Conservation (phyloP, 2,888 invertebrate species). For the Atrina japonica region DNA sequence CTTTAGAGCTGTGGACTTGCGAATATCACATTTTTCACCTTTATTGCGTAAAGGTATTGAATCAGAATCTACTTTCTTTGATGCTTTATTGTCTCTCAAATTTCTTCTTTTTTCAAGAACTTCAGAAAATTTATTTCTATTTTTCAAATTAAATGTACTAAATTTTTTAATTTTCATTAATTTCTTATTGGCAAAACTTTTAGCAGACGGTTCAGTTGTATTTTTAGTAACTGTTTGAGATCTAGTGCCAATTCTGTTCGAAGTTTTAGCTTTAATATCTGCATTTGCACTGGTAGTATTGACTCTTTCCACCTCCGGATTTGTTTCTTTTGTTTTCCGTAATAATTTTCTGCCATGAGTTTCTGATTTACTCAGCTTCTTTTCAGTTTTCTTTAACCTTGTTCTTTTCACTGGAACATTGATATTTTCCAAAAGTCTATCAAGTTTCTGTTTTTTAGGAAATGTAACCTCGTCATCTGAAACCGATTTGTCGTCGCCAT, state of each 20-base stretch:
- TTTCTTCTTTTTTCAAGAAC: background rate
- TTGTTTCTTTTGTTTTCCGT: background rate
- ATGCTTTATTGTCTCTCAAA: slow-evolving; percentile 1
- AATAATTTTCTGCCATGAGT: slow-evolving; percentile 32
- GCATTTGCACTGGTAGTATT: too few species aligned
- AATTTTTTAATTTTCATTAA: slow-evolving; percentile 35
- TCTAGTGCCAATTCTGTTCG: slow-evolving; percentile 29
- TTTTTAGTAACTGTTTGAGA: slow-evolving; percentile 3
- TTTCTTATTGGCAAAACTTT: slow-evolving; percentile 48
- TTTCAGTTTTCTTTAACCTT: slow-evolving; percentile 32
- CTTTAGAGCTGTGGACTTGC: too few species aligned
- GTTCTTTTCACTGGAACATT: slow-evolving; percentile 35
- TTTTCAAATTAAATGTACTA: background rate
- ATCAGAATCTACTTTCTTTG: too few species aligned
- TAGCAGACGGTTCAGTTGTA: slow-evolving; percentile 42
- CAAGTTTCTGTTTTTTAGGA: slow-evolving; percentile 18
- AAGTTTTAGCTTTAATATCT: background rate
- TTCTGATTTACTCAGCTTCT: slow-evolving; percentile 27
- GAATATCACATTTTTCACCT: too few species aligned
- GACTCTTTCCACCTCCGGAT: too few species aligned
- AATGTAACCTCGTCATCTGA: slow-evolving; percentile 27
- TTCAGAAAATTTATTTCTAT: background rate
- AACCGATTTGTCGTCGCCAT: slow-evolving; percentile 9
- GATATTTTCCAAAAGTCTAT: background rate
- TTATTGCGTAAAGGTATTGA: too few species aligned